A percentile compares a stretch with the other conserved stretches of the same genome.
These are phyloP conservation scores for Tetranychus truncatus DNA, from an alignment of 2,888 invertebrate species.

Conservation along the genomic window DNA sequence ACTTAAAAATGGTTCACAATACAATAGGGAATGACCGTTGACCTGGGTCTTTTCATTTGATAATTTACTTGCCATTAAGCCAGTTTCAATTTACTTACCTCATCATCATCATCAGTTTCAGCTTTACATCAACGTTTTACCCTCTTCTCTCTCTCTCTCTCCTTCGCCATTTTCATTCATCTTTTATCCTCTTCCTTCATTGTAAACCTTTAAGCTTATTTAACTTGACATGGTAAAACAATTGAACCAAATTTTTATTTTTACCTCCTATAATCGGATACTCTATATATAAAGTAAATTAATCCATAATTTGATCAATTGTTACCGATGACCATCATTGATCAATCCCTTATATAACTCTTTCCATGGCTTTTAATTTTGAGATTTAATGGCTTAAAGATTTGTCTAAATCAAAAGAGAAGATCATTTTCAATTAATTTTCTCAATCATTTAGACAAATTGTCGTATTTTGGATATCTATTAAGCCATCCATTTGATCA, in stretches of 20 bases:
- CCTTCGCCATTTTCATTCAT: neutral
- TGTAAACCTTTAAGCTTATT: neutral
- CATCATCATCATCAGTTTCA: neutral
- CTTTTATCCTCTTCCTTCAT: neutral
- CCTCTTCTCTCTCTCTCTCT: neutral
- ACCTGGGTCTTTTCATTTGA: neutral
- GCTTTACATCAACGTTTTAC: neutral
- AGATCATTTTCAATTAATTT: too few relatives aligned
- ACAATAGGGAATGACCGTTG: neutral
- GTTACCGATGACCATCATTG: neutral
- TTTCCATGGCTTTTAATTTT: neutral
- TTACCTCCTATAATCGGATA: neutral
- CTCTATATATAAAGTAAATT: neutral
- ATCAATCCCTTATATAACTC: neutral
- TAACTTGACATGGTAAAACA: neutral
- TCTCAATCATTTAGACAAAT: too few relatives aligned
- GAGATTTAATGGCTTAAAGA: too few relatives aligned
- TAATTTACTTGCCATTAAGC: neutral
- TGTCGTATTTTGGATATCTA: too few relatives aligned
- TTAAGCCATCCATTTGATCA: too few relatives aligned
- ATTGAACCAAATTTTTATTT: neutral
- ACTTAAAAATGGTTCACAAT: neutral
- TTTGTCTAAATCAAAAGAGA: too few relatives aligned
- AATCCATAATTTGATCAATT: neutral
- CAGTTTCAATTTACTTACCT: neutral